phyloP scores from a whole-genome alignment of 2,888 invertebrate genomes.

The Linnaemya tessellans region DNA sequence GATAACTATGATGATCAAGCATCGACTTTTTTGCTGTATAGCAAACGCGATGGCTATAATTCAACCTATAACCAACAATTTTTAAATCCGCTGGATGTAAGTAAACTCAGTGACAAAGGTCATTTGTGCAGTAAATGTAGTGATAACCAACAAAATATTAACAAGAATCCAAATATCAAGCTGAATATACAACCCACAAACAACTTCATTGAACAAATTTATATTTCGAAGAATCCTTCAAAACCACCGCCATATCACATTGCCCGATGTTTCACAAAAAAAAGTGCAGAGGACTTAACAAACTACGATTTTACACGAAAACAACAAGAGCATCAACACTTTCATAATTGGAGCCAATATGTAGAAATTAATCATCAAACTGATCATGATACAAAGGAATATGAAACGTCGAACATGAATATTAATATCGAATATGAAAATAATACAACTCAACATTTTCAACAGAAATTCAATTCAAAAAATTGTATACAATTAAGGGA shows the following conservation, averaged over 20 bases:
- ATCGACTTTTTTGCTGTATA: slow-evolving; percentile 66
- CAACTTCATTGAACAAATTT: slow-evolving; percentile 47
- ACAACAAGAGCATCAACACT: slow-evolving; percentile 74
- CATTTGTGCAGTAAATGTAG: background rate
- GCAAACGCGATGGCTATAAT: slow-evolving; percentile 48
- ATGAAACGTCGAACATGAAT: background rate
- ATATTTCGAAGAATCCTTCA: slow-evolving; percentile 74
- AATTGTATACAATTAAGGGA: background rate
- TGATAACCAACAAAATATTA: background rate
- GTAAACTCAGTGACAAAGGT: background rate
- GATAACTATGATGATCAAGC: slow-evolving; percentile 63
- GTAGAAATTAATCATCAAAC: slow-evolving; percentile 23
- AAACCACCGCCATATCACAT: slow-evolving; percentile 93
- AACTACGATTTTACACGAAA: slow-evolving; percentile 81
- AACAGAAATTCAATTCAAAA: background rate
- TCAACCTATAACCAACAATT: background rate
- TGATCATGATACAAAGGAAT: slow-evolving; percentile 11
- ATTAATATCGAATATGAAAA: slow-evolving; percentile 75
- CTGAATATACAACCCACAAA: background rate
- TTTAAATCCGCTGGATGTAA: background rate
- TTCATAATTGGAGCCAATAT: slow-evolving; percentile 67
- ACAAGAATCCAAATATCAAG: background rate
- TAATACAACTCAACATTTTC: slow-evolving; percentile 69
- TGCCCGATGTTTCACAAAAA: slow-evolving; percentile 92
- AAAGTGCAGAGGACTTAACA: slow-evolving; percentile 83